phyloP scores from a whole-genome alignment of 2,888 invertebrate species.

The Phalera bucephala region DNA sequence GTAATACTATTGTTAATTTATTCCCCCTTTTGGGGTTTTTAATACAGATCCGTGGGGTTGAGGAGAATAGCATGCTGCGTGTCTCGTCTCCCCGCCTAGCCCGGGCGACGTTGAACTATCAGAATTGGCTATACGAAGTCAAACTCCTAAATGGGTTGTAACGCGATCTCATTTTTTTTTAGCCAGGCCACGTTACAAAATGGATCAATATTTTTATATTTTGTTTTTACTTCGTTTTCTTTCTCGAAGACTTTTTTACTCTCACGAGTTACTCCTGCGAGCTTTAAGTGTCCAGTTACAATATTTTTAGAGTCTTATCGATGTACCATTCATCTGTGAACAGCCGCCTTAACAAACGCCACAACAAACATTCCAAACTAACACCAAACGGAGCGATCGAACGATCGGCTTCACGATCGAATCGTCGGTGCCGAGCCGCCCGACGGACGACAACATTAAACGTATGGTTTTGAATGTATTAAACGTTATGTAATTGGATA shows the following conservation, averaged over 20 bases:
- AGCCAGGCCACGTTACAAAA: constrained; percentile 20
- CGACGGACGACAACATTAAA: constrained; percentile 12
- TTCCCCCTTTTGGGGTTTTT: constrained; percentile 34
- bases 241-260: constrained; percentile 12
- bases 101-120: background rate
- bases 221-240: constrained; percentile 13
- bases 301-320: constrained; percentile 36
- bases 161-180: constrained; percentile 49
- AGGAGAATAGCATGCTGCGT: constrained; percentile 13
- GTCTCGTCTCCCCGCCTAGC: constrained; percentile 1
- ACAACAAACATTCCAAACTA: constrained; percentile 70
- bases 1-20: constrained; percentile 18
- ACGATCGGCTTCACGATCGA: constrained; percentile 27
- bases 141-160: constrained; percentile 33
- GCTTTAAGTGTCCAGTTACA: constrained; percentile 44
- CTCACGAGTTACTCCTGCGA: constrained; percentile 30
- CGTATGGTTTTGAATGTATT: constrained; percentile 13
- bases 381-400: constrained; percentile 35
- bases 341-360: constrained; percentile 59
- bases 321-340: constrained; percentile 36
- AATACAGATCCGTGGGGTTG: constrained; percentile 19
- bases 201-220: constrained; percentile 29
- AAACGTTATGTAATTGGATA: background rate
- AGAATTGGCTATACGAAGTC: constrained; percentile 12
- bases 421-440: constrained; percentile 13